phyloP scores from a whole-genome alignment of 2,113 vertebrate genomes.

The Trematocara marginatum region DNA sequence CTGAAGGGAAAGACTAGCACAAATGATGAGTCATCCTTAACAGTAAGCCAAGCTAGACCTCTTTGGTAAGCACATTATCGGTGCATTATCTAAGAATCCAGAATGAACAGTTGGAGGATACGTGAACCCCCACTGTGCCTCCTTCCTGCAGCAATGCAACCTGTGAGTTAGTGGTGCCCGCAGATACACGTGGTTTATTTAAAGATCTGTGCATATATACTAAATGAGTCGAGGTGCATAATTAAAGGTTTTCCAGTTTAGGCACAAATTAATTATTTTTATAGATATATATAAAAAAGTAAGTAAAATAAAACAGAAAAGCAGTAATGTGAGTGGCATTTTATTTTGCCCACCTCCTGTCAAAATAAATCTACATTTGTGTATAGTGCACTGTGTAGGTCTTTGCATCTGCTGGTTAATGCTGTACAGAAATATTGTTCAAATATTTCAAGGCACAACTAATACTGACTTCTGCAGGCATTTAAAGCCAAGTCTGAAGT shows the following conservation, averaged over 20 bases:
- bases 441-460: neutral
- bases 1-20: neutral
- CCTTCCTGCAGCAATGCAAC: neutral
- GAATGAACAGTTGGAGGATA: neutral
- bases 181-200: neutral
- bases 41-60: conserved; percentile 8
- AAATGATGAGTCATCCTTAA: conserved; percentile 48
- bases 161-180: neutral
- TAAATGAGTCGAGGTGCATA: neutral
- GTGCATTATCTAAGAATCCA: neutral
- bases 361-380: neutral
- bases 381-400: fast-evolving
- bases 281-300: neutral
- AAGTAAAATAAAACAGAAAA: fast-evolving
- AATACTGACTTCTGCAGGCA: neutral
- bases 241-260: neutral
- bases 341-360: neutral
- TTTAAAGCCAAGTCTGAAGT: neutral
- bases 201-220: neutral
- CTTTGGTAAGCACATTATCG: neutral
- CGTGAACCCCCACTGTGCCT: neutral
- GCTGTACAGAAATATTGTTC: neutral
- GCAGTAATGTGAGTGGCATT: neutral
- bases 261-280: neutral
- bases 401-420: fast-evolving